Percentiles rank a stretch among this genome's conserved stretches.
phyloP scores from a whole-genome alignment of 2,797 vertebrate genomes.

The Sebastes matsubarae region DNA sequence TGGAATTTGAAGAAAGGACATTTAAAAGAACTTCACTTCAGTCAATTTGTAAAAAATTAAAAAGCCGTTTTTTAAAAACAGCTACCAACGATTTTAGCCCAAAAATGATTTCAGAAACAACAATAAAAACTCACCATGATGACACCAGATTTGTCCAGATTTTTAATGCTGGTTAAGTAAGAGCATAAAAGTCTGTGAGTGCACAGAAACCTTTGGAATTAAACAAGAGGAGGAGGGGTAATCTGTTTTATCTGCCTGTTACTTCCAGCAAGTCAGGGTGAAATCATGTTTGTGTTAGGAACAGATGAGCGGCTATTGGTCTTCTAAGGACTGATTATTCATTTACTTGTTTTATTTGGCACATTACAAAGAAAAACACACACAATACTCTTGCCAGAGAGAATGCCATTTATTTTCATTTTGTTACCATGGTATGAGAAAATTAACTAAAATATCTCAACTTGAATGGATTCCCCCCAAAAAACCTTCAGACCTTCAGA shows the following conservation, averaged over 20 bases:
- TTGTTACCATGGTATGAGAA: not conserved
- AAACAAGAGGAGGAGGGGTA: not conserved
- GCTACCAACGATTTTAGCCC: not conserved
- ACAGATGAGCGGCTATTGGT: not conserved
- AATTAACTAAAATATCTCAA: not conserved
- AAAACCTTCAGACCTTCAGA: too few relatives aligned
- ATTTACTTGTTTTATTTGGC: not conserved
- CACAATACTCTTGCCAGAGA: not conserved
- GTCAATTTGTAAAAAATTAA: not conserved
- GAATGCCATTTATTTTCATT: not conserved
- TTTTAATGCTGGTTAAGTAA: too few relatives aligned
- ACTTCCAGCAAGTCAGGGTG: not conserved
- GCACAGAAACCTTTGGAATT: not conserved
- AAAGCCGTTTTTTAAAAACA: not conserved
- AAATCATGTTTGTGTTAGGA: not conserved
- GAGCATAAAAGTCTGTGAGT: too few relatives aligned
- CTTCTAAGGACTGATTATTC: not conserved
- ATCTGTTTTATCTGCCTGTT: not conserved
- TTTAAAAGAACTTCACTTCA: not conserved
- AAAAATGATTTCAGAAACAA: too few relatives aligned
- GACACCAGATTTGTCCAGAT: not conserved
- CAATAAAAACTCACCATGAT: not conserved
- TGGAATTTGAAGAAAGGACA: too few relatives aligned
- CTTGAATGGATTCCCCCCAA: not conserved
- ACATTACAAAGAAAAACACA: not conserved